Percentiles rank a stretch among this genome's conserved stretches.
Evolutionary conservation across 2,888 invertebrate genomes (phyloP).

Genomic region (Himalopsyche kuldschensis): DNA sequence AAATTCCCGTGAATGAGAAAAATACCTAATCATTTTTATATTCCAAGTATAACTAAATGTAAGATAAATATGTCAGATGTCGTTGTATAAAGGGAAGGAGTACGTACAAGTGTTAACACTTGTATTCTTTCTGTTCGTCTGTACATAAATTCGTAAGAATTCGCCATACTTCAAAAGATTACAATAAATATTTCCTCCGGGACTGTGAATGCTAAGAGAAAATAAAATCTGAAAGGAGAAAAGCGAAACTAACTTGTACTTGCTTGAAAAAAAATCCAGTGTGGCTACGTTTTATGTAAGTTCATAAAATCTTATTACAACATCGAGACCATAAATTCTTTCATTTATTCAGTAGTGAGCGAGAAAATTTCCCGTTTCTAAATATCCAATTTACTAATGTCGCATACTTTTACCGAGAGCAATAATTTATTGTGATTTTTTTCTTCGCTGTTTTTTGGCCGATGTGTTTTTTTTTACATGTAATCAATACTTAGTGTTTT

Average conservation of each 20-base stretch:
- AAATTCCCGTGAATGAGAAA: too few relatives aligned
- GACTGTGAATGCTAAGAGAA: background rate
- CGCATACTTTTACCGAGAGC: conserved; percentile 14
- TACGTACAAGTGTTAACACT: background rate
- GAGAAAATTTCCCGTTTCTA: conserved; percentile 8
- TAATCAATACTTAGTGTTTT: background rate
- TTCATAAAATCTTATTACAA: conserved; percentile 34
- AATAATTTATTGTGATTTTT: conserved; percentile 21
- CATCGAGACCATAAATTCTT: conserved; percentile 26
- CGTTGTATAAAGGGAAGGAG: background rate
- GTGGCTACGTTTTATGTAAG: conserved; percentile 25
- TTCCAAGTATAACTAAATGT: too few relatives aligned
- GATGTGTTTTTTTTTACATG: background rate
- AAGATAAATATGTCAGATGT: too few relatives aligned
- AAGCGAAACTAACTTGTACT: background rate
- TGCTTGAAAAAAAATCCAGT: background rate
- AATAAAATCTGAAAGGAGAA: background rate
- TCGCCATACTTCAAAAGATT: background rate
- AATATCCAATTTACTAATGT: conserved; percentile 34
- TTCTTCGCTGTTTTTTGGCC: background rate
- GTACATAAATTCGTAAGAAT: background rate
- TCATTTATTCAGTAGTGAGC: conserved; percentile 31
- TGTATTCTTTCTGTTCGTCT: background rate
- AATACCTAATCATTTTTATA: too few relatives aligned
- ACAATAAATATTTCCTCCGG: background rate